These are phyloP conservation scores for Tholera decimalis DNA, from an alignment of 2,888 invertebrate species.

Conservation along the genomic window DNA sequence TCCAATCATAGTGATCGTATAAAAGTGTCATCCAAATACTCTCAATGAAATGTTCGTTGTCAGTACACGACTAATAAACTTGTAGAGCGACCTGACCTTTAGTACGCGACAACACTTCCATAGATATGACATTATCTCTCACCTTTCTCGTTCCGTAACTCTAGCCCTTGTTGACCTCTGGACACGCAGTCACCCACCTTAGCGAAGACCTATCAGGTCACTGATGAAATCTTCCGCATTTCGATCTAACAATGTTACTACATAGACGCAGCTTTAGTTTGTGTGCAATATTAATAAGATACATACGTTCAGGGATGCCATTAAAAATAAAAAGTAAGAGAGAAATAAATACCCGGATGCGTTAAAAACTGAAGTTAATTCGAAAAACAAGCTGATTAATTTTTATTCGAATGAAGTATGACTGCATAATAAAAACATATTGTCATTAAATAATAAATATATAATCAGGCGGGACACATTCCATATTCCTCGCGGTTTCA, in stretches of 20 bases:
- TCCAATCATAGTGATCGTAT: too few species aligned
- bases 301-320: neutral
- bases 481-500: too few species aligned
- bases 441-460: too few species aligned
- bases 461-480: too few species aligned
- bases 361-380: too few species aligned
- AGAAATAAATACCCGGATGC: too few species aligned
- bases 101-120: neutral
- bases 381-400: too few species aligned
- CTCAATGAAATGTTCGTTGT: too few species aligned
- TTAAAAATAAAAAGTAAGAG: too few species aligned
- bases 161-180: slow-evolving; percentile 6
- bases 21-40: slow-evolving; percentile 1
- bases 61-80: slow-evolving; percentile 5
- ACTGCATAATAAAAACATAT: too few species aligned
- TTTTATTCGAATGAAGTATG: too few species aligned
- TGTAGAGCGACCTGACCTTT: neutral
- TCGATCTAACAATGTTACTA: neutral
- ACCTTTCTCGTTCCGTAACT: slow-evolving; percentile 27
- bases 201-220: slow-evolving; percentile 8
- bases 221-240: slow-evolving; percentile 26
- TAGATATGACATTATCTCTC: slow-evolving; percentile 9
- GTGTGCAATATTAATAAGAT: neutral
- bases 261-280: neutral
- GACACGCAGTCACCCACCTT: slow-evolving; percentile 1